Evolutionary conservation across 2,888 invertebrate species (phyloP).

Genomic region (Pteria penguin): DNA sequence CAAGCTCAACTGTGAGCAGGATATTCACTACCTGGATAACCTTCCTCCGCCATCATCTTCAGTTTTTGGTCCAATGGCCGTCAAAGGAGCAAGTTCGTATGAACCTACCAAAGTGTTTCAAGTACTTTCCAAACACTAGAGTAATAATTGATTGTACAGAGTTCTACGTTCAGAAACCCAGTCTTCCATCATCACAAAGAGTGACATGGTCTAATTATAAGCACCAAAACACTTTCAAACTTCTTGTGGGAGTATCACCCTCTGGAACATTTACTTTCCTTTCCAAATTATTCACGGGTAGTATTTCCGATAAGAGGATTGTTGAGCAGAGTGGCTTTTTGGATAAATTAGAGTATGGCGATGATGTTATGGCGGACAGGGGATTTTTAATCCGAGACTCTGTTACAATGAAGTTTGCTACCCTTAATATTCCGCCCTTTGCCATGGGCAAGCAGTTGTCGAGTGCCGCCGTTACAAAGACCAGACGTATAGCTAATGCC

Average conservation of each 20-base stretch:
- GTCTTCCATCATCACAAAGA: constrained; percentile 32
- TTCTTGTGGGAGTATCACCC: constrained; percentile 18
- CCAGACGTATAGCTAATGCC: constrained; percentile 40
- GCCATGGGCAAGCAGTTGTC: constrained; percentile 27
- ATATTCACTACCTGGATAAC: constrained; percentile 1
- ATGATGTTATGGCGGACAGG: constrained; percentile 39
- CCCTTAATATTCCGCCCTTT: constrained; percentile 35
- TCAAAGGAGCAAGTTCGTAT: constrained; percentile 21
- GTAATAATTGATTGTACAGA: constrained; percentile 34
- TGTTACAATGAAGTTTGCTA: constrained; percentile 16
- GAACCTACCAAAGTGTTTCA: constrained; percentile 21
- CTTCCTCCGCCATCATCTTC: constrained; percentile 1
- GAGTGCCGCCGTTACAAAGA: constrained; percentile 34
- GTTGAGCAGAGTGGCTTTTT: constrained; percentile 34
- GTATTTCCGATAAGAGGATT: constrained; percentile 36
- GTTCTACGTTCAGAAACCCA: constrained; percentile 19
- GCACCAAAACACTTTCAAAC: constrained; percentile 37
- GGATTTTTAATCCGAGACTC: constrained; percentile 33
- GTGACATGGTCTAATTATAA: constrained; percentile 41
- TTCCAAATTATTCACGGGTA: constrained; percentile 30
- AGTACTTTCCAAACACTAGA: constrained; percentile 31
- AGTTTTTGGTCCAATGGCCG: constrained; percentile 29
- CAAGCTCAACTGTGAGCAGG: neutral
- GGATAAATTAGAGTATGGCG: constrained; percentile 26
- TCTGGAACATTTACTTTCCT: constrained; percentile 28